phyloP scores from a whole-genome alignment of 2,113 vertebrate genomes.

The Rhegmatorhina hoffmannsi region DNA sequence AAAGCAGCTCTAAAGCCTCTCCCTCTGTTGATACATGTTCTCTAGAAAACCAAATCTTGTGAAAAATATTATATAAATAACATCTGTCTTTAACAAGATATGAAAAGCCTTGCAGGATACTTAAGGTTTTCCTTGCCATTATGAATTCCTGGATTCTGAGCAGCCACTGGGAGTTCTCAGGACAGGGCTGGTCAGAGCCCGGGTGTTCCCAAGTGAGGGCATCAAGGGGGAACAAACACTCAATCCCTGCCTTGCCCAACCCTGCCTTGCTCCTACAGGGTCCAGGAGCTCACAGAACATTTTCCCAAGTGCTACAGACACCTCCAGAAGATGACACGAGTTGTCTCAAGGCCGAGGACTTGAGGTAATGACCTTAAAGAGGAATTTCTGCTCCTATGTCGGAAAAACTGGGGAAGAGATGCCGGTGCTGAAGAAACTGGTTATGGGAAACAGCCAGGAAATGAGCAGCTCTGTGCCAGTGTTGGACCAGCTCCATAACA shows the following conservation, averaged over 20 bases:
- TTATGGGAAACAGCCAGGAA: not conserved
- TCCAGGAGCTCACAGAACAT: not conserved
- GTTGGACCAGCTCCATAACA: not conserved
- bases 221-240: not conserved
- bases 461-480: not conserved
- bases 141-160: not conserved
- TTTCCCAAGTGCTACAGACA: not conserved
- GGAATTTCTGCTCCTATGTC: not conserved
- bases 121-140: not conserved
- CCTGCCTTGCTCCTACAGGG: not conserved
- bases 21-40: not conserved
- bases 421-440: not conserved
- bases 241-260: not conserved
- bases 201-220: fast-evolving
- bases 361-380: not conserved
- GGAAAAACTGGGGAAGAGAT: not conserved
- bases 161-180: fast-evolving
- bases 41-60: not conserved
- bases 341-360: not conserved
- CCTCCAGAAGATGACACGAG: not conserved
- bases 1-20: not conserved
- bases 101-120: not conserved
- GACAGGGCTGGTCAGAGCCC: not conserved
- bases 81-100: not conserved
- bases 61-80: not conserved